phyloP scores from a whole-genome alignment of 2,888 invertebrate species.

The Eumacrocentrus americanus region DNA sequence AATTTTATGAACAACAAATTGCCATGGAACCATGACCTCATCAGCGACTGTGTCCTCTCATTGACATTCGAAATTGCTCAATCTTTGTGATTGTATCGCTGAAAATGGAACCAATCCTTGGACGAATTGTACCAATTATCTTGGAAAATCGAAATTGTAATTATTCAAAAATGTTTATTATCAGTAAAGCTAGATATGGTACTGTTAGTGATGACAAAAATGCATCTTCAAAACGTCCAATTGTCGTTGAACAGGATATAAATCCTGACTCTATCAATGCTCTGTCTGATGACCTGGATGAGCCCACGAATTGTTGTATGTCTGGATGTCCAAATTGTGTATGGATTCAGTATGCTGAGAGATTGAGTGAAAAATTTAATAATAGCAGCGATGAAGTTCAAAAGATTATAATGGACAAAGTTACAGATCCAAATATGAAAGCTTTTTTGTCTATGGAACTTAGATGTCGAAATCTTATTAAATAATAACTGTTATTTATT shows the following conservation, averaged over 20 bases:
- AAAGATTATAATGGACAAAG: slow-evolving; percentile 74
- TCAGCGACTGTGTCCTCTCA: too few relatives aligned
- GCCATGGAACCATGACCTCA: too few relatives aligned
- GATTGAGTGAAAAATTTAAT: slow-evolving; percentile 68
- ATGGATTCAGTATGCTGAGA: slow-evolving; percentile 88
- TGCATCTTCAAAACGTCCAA: slow-evolving; percentile 26
- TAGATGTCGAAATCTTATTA: slow-evolving; percentile 55
- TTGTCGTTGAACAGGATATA: slow-evolving; percentile 31
- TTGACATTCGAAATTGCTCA: too few relatives aligned
- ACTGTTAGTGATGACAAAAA: too few relatives aligned
- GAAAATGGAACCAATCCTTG: too few relatives aligned
- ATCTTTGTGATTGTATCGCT: too few relatives aligned
- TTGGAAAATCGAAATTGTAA: too few relatives aligned
- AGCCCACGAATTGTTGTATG: slow-evolving; percentile 88
- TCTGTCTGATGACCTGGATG: slow-evolving; percentile 65
- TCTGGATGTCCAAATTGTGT: slow-evolving; percentile 94
- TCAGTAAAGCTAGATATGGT: too few relatives aligned
- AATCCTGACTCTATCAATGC: slow-evolving; percentile 2
- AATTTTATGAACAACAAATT: too few relatives aligned
- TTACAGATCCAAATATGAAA: slow-evolving; percentile 81
- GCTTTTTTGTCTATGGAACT: slow-evolving; percentile 84
- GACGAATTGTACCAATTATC: too few relatives aligned
- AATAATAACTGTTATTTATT: slow-evolving; percentile 31
- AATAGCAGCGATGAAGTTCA: slow-evolving; percentile 74
- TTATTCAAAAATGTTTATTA: too few relatives aligned